Conservation (phyloP, 1,140 invertebrate species). For the Oscheius sp. region DNA sequence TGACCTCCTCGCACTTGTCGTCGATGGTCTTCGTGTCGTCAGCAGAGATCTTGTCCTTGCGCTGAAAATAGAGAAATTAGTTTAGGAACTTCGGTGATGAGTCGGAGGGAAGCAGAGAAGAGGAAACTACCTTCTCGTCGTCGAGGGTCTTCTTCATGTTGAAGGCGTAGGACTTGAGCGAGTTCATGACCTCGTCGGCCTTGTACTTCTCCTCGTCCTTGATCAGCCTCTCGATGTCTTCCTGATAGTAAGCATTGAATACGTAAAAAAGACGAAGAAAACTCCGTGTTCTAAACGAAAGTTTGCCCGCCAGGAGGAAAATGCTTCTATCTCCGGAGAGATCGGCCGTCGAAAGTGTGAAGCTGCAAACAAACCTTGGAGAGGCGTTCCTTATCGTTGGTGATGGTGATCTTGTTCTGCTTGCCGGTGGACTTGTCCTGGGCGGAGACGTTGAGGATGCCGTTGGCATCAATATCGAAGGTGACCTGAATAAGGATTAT, state of each 20-base stretch:
- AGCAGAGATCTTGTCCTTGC: conserved; percentile 72
- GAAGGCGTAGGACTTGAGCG: conserved; percentile 90
- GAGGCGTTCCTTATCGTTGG: conserved; percentile 89
- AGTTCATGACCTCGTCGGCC: conserved; percentile 83
- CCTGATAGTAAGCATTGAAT: too few species aligned
- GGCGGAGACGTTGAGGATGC: too few species aligned
- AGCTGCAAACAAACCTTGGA: too few species aligned
- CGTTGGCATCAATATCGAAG: conserved; percentile 70
- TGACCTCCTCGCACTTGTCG: conserved; percentile 87
- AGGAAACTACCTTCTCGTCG: conserved; percentile 68
- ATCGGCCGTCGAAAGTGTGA: too few species aligned
- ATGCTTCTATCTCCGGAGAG: too few species aligned
- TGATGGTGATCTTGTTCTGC: conserved; percentile 90
- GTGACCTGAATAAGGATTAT: conserved; percentile 65
- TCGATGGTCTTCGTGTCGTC: conserved; percentile 67
- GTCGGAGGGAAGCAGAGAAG: too few species aligned
- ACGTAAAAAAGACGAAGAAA: too few species aligned
- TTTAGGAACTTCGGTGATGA: not conserved
- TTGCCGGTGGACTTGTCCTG: conserved; percentile 81
- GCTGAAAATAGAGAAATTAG: conserved; percentile 25
- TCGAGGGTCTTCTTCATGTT: conserved; percentile 79
- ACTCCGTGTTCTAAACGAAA: too few species aligned
- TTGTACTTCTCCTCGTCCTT: conserved; percentile 94
- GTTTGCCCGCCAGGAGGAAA: too few species aligned
- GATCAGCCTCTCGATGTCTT: conserved; percentile 95